phyloP scores from a whole-genome alignment of 1,140 invertebrate species.

The Caenorhabditis inopinata region DNA sequence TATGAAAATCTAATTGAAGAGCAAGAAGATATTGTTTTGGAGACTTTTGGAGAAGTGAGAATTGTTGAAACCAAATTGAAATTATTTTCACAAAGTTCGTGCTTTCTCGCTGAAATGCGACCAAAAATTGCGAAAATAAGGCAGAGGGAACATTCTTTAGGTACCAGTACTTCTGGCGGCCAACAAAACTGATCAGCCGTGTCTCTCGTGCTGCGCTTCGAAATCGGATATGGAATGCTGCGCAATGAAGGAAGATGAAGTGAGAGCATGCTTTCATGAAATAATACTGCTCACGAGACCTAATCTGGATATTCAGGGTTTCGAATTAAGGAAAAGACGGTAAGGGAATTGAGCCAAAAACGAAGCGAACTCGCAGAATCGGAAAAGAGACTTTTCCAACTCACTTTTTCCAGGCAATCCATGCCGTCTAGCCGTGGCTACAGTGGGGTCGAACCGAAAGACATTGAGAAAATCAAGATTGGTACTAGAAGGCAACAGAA shows the following conservation, averaged over 20 bases:
- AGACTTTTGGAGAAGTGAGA: too few species aligned
- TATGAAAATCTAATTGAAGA: too few species aligned
- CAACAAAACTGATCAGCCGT: constrained; percentile 53
- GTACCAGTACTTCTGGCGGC: constrained; percentile 56
- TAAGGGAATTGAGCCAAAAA: too few species aligned
- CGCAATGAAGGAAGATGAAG: constrained; percentile 31
- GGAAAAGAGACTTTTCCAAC: too few species aligned
- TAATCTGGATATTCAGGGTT: neutral
- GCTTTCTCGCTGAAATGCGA: too few species aligned
- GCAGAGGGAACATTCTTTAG: constrained; percentile 41
- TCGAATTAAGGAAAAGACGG: neutral
- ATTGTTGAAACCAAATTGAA: too few species aligned
- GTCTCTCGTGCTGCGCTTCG: neutral
- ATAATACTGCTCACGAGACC: constrained; percentile 54
- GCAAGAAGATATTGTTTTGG: too few species aligned
- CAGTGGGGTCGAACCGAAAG: constrained; percentile 16
- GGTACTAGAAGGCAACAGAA: neutral
- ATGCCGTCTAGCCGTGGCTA: constrained; percentile 22
- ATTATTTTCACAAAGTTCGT: too few species aligned
- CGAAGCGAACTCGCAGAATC: too few species aligned
- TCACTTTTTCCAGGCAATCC: constrained; percentile 19
- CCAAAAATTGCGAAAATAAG: constrained; percentile 35
- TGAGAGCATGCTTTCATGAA: constrained; percentile 29
- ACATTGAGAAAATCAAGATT: constrained; percentile 27
- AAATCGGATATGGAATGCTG: constrained; percentile 8